Evolutionary conservation across 2,113 vertebrate species (phyloP), one percentile per base, ranked within the genome.

Genomic region (Tragelaphus scriptus): DNA sequence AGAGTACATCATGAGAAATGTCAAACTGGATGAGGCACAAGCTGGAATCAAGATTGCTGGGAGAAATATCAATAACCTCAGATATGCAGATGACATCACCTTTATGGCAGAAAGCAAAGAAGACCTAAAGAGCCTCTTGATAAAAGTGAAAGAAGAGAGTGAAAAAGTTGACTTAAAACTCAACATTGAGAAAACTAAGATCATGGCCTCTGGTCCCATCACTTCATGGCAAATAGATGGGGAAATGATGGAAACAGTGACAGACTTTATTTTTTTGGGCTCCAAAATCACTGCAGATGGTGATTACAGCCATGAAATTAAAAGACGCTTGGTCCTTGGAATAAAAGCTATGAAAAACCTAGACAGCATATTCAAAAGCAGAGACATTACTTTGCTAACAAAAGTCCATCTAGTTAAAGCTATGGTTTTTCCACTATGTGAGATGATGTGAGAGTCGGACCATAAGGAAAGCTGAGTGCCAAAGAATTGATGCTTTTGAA

Each of bases 161-260:
- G n/a, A 71, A 71, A 71, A 71, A 71, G 65, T 71, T 71, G n/a
- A 12, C 65, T 71, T 71, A 36, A 36, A 21, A 11, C 17, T 71
- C 65, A 36, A 11, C n/a, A 36, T 36, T 21, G 17, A 71, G n/a
- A 36, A 71, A 71, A 71, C n/a, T 71, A 71, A 21, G 65, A 71
- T 71, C 65, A 36, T 71, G 65, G 65, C 19, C 5, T 71, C 17
- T 0, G 0, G 9, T 36, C 17, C 0, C 9, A 71, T 36, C n/a
- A 36, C n/a, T 36, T 36, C 65, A 21, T 21, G n/a, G n/a, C 65
- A 71, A 71, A 36, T 0, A 36, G 65, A 68, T 21, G n/a, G 65
- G n/a, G 65, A 71, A 71, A 71, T 5, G 11, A 71, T 21, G 1
- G 65, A 36, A 71, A 71, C 65, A 71, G 65, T 36, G 65, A 21